phyloP scores from a whole-genome alignment of 2,113 vertebrate species.

The Megatriorchis doriae region DNA sequence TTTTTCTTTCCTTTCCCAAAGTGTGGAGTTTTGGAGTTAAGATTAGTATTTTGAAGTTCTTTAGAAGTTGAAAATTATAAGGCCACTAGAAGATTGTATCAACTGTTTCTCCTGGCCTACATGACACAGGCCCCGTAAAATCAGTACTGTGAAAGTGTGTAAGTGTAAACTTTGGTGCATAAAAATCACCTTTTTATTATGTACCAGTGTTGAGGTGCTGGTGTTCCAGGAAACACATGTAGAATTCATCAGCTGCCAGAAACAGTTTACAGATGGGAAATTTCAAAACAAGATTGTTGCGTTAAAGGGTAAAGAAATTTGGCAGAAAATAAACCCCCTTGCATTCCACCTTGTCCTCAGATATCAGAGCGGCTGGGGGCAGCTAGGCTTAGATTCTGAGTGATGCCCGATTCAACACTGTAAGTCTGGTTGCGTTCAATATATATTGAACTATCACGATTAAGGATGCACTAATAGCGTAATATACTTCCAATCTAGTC shows the following conservation, averaged over 20 bases:
- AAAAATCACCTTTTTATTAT: not conserved
- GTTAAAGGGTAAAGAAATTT: no score
- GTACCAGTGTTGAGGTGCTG: not conserved
- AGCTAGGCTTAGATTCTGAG: no score
- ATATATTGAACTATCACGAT: no score
- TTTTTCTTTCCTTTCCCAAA: not conserved
- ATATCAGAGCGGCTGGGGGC: no score
- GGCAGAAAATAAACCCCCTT: no score
- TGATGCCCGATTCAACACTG: no score
- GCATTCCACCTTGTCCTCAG: no score
- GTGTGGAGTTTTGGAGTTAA: not conserved
- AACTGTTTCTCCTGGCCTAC: not conserved
- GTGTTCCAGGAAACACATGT: not conserved
- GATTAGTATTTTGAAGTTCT: not conserved
- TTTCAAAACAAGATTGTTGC: not conserved
- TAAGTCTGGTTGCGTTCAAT: no score
- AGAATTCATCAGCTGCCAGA: not conserved
- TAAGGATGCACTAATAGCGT: no score
- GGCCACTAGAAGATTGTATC: not conserved
- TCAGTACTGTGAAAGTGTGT: not conserved
- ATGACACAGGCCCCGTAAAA: not conserved
- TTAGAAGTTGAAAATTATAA: not conserved
- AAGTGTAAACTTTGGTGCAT: not conserved
- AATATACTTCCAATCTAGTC: no score
- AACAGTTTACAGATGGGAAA: not conserved